Percentiles rank a stretch among this genome's conserved stretches.
Conservation (phyloP, 2,888 invertebrate species). For the Sinohyriopsis cumingii region DNA sequence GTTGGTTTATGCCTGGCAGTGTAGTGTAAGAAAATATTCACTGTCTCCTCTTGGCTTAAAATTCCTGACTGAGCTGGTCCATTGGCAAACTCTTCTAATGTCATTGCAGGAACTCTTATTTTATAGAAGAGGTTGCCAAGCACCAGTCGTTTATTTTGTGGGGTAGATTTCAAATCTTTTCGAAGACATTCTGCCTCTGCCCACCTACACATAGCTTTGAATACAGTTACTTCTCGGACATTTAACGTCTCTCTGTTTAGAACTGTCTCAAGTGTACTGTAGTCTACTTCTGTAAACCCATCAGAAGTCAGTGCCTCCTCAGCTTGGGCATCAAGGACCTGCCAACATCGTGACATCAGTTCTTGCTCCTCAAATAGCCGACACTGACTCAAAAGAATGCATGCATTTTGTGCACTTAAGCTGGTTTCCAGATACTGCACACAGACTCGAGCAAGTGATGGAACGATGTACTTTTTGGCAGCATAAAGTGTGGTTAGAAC, state of each 20-base stretch:
- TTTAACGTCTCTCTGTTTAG: constrained; percentile 94
- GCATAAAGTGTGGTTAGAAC: constrained; percentile 95
- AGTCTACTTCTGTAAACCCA: constrained; percentile 96
- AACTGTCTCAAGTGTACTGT: constrained; percentile 92
- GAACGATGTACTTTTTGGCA: constrained; percentile 97
- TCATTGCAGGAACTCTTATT: constrained; percentile 95
- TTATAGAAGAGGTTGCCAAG: constrained; percentile 83
- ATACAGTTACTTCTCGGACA: constrained; percentile 87
- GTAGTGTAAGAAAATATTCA: constrained; percentile 94
- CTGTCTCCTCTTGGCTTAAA: constrained; percentile 92
- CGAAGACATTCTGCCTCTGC: constrained; percentile 91
- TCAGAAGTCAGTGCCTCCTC: constrained; percentile 96
- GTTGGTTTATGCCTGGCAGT: constrained; percentile 90
- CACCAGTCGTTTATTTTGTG: constrained; percentile 78
- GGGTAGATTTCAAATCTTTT: constrained; percentile 85
- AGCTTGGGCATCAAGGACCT: constrained; percentile 95
- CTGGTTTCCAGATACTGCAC: constrained; percentile 96
- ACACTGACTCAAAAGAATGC: constrained; percentile 94
- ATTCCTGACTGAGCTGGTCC: constrained; percentile 94
- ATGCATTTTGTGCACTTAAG: constrained; percentile 96
- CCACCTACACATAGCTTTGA: constrained; percentile 94
- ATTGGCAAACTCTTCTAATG: constrained; percentile 93
- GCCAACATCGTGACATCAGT: constrained; percentile 84
- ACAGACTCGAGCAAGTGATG: constrained; percentile 93
- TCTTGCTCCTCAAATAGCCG: constrained; percentile 96